phyloP scores from a whole-genome alignment of 2,888 invertebrate genomes.

The Tolmerus cingulatus region DNA sequence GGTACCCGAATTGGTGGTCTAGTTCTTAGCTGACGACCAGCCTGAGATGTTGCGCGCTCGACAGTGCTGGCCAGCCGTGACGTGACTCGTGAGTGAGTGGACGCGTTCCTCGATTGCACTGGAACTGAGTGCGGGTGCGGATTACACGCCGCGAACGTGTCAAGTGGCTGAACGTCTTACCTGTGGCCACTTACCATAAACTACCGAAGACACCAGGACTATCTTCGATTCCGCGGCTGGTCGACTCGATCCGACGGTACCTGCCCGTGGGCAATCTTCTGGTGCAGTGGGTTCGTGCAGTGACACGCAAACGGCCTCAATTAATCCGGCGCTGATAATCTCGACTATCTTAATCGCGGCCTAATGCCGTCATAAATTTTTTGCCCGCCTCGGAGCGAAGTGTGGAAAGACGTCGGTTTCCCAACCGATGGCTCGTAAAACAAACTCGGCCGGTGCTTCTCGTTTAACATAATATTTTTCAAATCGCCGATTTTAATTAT shows the following conservation, averaged over 20 bases:
- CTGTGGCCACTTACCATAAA: background rate
- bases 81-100: background rate
- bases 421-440: conserved; percentile 27
- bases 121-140: conserved; percentile 25
- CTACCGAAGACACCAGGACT: background rate
- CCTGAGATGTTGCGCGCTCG: conserved; percentile 39
- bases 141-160: background rate
- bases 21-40: conserved; percentile 40
- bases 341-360: conserved; percentile 29
- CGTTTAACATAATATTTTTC: conserved; percentile 43
- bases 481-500: conserved; percentile 46
- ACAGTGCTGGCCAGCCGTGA: background rate
- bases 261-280: background rate
- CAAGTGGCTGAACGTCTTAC: conserved; percentile 5
- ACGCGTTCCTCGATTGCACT: conserved; percentile 2
- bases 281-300: conserved; percentile 10
- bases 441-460: conserved; percentile 34
- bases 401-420: conserved; percentile 35
- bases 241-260: background rate
- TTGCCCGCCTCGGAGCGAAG: conserved; percentile 29
- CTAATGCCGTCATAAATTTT: conserved; percentile 26
- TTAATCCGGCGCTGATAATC: conserved; percentile 19
- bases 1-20: conserved; percentile 42
- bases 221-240: background rate
- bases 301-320: conserved; percentile 26